Evolutionary conservation across 2,888 invertebrate species (phyloP).

Genomic region (Nymphalis urticae): DNA sequence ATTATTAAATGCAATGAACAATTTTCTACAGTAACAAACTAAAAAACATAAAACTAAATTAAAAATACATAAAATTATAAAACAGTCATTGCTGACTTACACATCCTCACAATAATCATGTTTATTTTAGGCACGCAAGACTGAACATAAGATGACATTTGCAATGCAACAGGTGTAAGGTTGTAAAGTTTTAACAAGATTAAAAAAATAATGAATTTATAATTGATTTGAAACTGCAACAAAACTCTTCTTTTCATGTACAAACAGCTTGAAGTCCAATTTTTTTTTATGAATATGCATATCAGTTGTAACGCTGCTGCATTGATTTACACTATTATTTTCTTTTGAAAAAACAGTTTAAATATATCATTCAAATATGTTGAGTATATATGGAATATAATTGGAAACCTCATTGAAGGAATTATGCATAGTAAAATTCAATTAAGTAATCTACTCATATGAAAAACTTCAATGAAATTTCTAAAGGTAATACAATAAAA

Average conservation of each 20-base stretch:
- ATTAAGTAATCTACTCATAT: slow-evolving; percentile 9
- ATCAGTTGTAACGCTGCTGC: slow-evolving; percentile 44
- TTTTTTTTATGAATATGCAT: not conserved
- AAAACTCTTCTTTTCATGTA: slow-evolving; percentile 47
- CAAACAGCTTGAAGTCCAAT: not conserved
- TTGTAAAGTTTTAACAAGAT: not conserved
- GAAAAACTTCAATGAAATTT: slow-evolving; percentile 56
- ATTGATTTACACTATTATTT: slow-evolving; percentile 35
- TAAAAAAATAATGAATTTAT: not conserved
- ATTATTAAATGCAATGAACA: too few relatives aligned
- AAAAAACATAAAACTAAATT: too few relatives aligned
- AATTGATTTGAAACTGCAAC: slow-evolving; percentile 65
- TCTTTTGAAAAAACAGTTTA: slow-evolving; percentile 14
- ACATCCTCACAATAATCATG: not conserved
- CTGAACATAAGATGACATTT: not conserved
- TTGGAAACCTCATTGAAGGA: slow-evolving; percentile 53
- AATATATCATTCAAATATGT: not conserved
- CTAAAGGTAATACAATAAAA: slow-evolving; percentile 41
- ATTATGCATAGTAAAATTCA: slow-evolving; percentile 1
- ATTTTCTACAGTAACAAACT: too few relatives aligned
- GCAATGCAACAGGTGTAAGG: slow-evolving; percentile 36
- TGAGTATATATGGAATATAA: slow-evolving; percentile 11
- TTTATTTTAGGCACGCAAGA: not conserved
- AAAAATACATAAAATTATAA: not conserved
- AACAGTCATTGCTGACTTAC: not conserved